phyloP scores from a whole-genome alignment of 1,140 invertebrate genomes.

The Wasmannia auropunctata region DNA sequence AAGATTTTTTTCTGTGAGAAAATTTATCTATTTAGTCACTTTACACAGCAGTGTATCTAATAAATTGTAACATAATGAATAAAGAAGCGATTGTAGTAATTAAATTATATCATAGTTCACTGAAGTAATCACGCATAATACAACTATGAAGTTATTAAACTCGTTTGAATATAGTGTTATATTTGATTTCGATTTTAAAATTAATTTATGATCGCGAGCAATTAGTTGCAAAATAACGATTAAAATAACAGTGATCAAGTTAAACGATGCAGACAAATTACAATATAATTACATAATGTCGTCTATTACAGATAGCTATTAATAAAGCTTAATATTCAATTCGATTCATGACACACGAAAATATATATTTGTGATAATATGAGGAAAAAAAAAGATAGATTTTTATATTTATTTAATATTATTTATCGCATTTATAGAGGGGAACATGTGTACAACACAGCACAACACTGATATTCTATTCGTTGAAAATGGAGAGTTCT shows the following conservation, averaged over 20 bases:
- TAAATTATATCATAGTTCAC: background rate
- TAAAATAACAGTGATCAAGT: background rate
- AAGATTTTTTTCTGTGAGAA: background rate
- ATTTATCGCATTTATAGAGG: slow-evolving; percentile 57
- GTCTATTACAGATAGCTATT: background rate
- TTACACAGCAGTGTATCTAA: background rate
- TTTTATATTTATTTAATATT: background rate
- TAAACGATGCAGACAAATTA: background rate
- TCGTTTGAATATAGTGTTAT: background rate
- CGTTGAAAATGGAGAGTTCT: slow-evolving; percentile 63
- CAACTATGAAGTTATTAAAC: background rate
- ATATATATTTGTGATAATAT: background rate
- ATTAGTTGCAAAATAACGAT: background rate
- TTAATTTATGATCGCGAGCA: background rate
- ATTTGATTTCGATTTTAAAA: background rate
- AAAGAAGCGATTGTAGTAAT: background rate
- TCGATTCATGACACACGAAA: background rate
- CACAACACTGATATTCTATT: slow-evolving; percentile 64
- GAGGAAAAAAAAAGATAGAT: background rate
- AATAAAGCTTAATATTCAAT: background rate
- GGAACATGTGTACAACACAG: slow-evolving; percentile 55
- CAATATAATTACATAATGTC: background rate
- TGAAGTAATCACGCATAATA: background rate
- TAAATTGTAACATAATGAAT: background rate
- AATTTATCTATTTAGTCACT: background rate